Evolutionary conservation across 2,888 invertebrate genomes (phyloP), one percentile per base, ranked within the genome.

Genomic region (Colletes collaris): DNA sequence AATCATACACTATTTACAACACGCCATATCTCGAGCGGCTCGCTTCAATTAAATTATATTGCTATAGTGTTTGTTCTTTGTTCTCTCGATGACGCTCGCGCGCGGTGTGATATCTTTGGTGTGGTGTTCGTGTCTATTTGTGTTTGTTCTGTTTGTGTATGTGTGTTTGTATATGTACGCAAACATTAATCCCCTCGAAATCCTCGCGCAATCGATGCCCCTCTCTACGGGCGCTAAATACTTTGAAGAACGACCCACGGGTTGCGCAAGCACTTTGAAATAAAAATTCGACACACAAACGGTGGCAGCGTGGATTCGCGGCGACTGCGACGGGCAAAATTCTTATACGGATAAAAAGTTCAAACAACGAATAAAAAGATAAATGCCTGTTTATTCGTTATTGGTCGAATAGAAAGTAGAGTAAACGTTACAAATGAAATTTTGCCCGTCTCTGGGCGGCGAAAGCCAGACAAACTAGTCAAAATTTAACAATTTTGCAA

Each of bases 1-100:
- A 89, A 89, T 89, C 83, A 86, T 89, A 89, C 89, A 89, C 89
- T 89, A 89, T 89, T 64, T 89, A 89, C 89, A 89, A 81, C 73
- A 71, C 70, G 62, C 56, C 70, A 73, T 60, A 55, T 59, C 46
- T 49, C 67, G 56, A 72, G 71, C 80, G 71, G 65, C 65, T 68
- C 62, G 59, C 56, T 37, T 63, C 55, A 53, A 74, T 74, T 58
- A 71, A 63, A 71, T 64, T 85, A 76, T 85, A 85, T 83, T 74
- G 85, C 84, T 79, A 79, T 80, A 62, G 52, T 55, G 40, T 68
- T 46, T 62, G 46, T 27, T 44, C 35, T 62, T 27, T 66, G 49
- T n/a, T 65, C 35, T 40, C 19, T n/a, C 40, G 44, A 27, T 55
- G 27, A n/a, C 16, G 53, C 44, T 44, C 44, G 53, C 46, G 44